phyloP scores from a whole-genome alignment of 2,113 vertebrate genomes.

The Pongo abelii region DNA sequence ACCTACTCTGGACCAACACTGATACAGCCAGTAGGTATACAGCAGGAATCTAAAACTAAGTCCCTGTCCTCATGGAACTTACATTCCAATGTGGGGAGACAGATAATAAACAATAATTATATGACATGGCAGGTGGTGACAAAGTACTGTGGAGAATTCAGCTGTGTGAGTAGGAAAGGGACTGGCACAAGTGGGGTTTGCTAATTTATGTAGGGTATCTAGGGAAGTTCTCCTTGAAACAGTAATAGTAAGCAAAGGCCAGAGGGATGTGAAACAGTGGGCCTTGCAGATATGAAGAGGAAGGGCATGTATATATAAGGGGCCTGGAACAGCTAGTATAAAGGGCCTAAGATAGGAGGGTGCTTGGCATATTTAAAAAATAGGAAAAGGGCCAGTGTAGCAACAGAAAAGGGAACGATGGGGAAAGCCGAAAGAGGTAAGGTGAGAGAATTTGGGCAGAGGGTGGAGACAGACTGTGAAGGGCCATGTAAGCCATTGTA shows the following conservation, averaged over 20 bases:
- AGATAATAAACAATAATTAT: neutral
- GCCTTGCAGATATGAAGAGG: neutral
- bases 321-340: neutral
- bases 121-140: neutral
- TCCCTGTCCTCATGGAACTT: slow-evolving; percentile 31
- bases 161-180: neutral
- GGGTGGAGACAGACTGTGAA: neutral
- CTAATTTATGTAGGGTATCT: neutral
- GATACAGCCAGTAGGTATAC: neutral
- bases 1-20: neutral
- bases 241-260: neutral
- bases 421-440: neutral
- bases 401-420: neutral
- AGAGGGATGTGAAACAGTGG: neutral
- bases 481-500: neutral
- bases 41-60: slow-evolving; percentile 32
- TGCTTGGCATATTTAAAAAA: neutral
- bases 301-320: neutral
- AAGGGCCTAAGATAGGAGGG: neutral
- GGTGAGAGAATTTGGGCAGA: neutral
- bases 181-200: neutral
- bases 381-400: neutral
- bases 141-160: neutral
- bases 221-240: neutral
- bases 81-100: neutral